Evolutionary conservation across 1,140 invertebrate species (phyloP).

Genomic region (Asobara japonica): DNA sequence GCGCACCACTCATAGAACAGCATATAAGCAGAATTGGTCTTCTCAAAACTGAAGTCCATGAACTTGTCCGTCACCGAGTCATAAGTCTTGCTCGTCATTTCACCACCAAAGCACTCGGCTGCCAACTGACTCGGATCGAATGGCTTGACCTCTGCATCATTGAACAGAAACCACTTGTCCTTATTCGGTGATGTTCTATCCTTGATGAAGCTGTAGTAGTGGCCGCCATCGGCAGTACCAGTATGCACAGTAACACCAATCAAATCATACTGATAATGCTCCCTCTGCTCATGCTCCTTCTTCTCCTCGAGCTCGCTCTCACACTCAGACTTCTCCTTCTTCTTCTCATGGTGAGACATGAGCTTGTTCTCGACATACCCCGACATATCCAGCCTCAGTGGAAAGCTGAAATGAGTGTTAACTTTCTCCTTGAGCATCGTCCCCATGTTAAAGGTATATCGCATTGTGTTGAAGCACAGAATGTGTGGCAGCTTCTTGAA

Average conservation of each 20-base stretch:
- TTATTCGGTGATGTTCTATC: slow-evolving; percentile 77
- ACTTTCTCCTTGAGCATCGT: slow-evolving; percentile 98
- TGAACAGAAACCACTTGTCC: slow-evolving; percentile 94
- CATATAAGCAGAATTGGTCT: slow-evolving; percentile 98
- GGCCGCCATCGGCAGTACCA: slow-evolving; percentile 94
- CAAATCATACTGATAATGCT: slow-evolving; percentile 85
- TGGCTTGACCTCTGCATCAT: slow-evolving; percentile 95
- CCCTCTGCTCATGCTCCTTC: slow-evolving; percentile 49
- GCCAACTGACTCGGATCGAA: slow-evolving; percentile 95
- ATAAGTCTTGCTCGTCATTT: slow-evolving; percentile 97
- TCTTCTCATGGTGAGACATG: slow-evolving; percentile 81
- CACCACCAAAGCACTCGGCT: slow-evolving; percentile 95
- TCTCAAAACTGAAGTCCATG: slow-evolving; percentile 97
- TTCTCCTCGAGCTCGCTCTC: slow-evolving; percentile 56
- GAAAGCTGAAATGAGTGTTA: slow-evolving; percentile 98
- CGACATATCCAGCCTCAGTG: slow-evolving; percentile 90
- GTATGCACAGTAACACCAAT: slow-evolving; percentile 97
- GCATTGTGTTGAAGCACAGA: slow-evolving; percentile 96
- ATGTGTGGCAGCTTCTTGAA: slow-evolving; percentile 94
- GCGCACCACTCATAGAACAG: slow-evolving; percentile 89
- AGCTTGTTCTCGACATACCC: slow-evolving; percentile 94
- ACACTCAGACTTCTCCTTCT: slow-evolving; percentile 53
- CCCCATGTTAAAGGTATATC: slow-evolving; percentile 98
- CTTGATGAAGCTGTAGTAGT: slow-evolving; percentile 96
- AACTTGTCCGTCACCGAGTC: slow-evolving; percentile 96